A percentile compares a stretch with the other conserved stretches of the same genome.
Conservation (phyloP, 2,888 invertebrate species). For the Unio delphinus region DNA sequence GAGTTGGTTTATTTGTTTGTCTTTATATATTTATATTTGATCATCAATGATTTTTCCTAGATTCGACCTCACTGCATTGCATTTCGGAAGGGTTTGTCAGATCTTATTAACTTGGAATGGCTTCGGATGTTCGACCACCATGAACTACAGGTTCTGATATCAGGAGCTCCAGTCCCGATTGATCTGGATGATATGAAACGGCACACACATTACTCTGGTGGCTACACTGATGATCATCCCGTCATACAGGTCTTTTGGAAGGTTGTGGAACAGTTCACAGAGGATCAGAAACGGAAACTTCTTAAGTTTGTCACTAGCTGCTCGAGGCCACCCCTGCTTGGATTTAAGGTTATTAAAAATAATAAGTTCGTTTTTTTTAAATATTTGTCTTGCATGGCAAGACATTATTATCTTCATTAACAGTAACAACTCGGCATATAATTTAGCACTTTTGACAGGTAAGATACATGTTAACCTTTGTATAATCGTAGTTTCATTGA, state of each 20-base stretch:
- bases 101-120: slow-evolving; percentile 93
- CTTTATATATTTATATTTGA: not conserved
- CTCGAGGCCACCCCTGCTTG: slow-evolving; percentile 94
- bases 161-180: slow-evolving; percentile 94
- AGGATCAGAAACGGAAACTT: slow-evolving; percentile 84
- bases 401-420: too few species aligned
- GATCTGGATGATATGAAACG: slow-evolving; percentile 89
- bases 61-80: slow-evolving; percentile 86
- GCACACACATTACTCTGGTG: slow-evolving; percentile 92
- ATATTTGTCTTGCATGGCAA: too few species aligned
- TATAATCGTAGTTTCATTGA: too few species aligned
- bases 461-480: too few species aligned
- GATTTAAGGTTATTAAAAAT: slow-evolving; percentile 85
- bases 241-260: slow-evolving; percentile 92
- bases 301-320: slow-evolving; percentile 99
- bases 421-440: too few species aligned
- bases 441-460: too few species aligned
- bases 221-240: slow-evolving; percentile 86
- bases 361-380: too few species aligned
- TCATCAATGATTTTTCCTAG: slow-evolving; percentile 46
- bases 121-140: slow-evolving; percentile 93
- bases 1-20: not conserved
- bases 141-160: slow-evolving; percentile 96
- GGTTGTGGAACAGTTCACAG: slow-evolving; percentile 84
- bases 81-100: slow-evolving; percentile 90